These are phyloP conservation scores for Rotaria socialis DNA, from an alignment of 2,888 invertebrate genomes.

Conservation along the genomic window DNA sequence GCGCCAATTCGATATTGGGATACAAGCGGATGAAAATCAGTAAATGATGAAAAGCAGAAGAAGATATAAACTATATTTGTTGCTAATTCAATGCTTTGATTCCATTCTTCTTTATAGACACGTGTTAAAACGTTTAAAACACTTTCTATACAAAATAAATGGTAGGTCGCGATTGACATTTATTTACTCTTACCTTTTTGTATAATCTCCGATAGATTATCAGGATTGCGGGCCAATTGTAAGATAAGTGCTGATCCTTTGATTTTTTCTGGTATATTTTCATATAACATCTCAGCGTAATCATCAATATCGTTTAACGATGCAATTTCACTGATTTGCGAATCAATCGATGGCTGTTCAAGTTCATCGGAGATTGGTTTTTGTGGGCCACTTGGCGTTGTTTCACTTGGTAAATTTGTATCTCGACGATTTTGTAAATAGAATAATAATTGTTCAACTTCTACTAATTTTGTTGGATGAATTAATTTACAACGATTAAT, in stretches of 20 bases:
- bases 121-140: slow-evolving; percentile 87
- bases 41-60: slow-evolving; percentile 91
- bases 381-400: slow-evolving; percentile 13
- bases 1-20: slow-evolving; percentile 81
- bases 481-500: slow-evolving; percentile 79
- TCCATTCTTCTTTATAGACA: slow-evolving; percentile 94
- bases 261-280: slow-evolving; percentile 76
- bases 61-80: slow-evolving; percentile 93
- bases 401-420: slow-evolving; percentile 52
- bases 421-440: slow-evolving; percentile 77
- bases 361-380: slow-evolving; percentile 43
- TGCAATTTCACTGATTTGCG: slow-evolving; percentile 47
- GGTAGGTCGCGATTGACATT: too few species aligned
- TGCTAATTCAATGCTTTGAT: slow-evolving; percentile 86
- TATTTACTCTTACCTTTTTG: slow-evolving; percentile 73
- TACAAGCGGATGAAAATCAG: slow-evolving; percentile 86
- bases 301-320: slow-evolving; percentile 64
- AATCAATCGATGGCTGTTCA: slow-evolving; percentile 41
- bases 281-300: slow-evolving; percentile 91
- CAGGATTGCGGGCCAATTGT: slow-evolving; percentile 83
- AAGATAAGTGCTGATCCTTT: slow-evolving; percentile 80
- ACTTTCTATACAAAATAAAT: slow-evolving; percentile 64
- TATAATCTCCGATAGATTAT: slow-evolving; percentile 84
- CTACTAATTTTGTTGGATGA: slow-evolving; percentile 73
- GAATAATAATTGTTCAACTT: slow-evolving; percentile 80